Conservation (phyloP, 2,113 vertebrate species). For the Danionella cerebrum region DNA sequence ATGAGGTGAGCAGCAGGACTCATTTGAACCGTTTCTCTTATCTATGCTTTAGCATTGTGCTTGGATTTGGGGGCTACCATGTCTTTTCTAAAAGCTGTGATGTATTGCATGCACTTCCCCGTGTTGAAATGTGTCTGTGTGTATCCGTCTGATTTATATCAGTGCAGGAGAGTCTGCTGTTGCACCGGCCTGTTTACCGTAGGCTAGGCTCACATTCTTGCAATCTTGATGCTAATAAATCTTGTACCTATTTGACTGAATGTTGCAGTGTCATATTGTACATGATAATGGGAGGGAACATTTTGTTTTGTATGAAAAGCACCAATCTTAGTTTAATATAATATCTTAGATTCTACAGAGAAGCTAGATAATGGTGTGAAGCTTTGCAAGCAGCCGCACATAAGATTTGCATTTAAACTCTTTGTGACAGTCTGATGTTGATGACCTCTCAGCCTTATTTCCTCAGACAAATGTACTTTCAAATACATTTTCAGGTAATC, state of each 20-base stretch:
- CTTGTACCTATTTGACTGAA: conserved; percentile 40
- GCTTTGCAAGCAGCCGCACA: no score
- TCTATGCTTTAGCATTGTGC: not conserved
- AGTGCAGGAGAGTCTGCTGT: conserved; percentile 55
- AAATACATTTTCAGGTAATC: no score
- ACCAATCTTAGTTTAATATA: no score
- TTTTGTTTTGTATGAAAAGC: no score
- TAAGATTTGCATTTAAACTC: no score
- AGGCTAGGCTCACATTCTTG: conserved; percentile 51
- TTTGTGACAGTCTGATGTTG: no score
- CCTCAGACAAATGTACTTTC: no score
- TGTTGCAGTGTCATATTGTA: conserved; percentile 4
- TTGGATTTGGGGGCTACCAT: not conserved
- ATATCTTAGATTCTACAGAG: no score
- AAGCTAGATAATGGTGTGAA: no score
- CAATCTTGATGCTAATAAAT: conserved; percentile 62
- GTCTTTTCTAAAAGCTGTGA: conserved; percentile 29
- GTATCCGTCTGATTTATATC: conserved; percentile 49
- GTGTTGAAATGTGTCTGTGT: conserved; percentile 49
- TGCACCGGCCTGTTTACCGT: conserved; percentile 56
- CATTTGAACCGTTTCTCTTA: not conserved
- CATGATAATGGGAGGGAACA: not conserved
- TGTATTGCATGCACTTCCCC: conserved; percentile 63
- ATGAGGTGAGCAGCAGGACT: not conserved
- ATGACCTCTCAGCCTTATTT: no score